These are phyloP conservation scores for Heptranchias perlo DNA, from an alignment of 2,113 vertebrate species.

Conservation along the genomic window DNA sequence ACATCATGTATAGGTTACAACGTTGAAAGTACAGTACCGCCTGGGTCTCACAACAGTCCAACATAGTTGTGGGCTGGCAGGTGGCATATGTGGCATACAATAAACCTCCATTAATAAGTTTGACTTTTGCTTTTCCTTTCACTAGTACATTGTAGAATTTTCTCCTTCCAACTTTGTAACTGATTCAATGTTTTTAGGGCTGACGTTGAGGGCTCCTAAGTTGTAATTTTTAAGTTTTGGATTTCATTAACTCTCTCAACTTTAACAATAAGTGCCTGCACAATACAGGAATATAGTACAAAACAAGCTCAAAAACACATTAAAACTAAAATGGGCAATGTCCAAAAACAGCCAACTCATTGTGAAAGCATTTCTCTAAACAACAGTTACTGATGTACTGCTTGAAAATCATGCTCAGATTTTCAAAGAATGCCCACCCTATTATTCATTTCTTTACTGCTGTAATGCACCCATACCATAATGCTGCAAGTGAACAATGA, in stretches of 20 bases:
- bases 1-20: background rate
- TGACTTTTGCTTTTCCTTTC: background rate
- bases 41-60: too few relatives aligned
- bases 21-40: background rate
- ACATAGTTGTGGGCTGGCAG: background rate
- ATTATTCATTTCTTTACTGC: background rate
- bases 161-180: background rate
- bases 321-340: background rate
- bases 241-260: background rate
- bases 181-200: too few relatives aligned
- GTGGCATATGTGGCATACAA: background rate
- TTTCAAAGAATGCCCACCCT: background rate
- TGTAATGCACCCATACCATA: background rate
- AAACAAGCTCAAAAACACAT: background rate
- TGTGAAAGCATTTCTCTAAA: background rate
- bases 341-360: background rate
- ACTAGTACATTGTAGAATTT: background rate
- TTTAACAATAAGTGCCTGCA: background rate
- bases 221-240: background rate
- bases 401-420: conserved; percentile 14
- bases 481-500: conserved; percentile 18
- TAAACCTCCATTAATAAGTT: background rate
- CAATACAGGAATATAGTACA: background rate
- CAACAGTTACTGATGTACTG: background rate
- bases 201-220: background rate